These are phyloP conservation scores for Macquaria ambigua DNA, from an alignment of 2,113 vertebrate genomes.

Conservation along the genomic window DNA sequence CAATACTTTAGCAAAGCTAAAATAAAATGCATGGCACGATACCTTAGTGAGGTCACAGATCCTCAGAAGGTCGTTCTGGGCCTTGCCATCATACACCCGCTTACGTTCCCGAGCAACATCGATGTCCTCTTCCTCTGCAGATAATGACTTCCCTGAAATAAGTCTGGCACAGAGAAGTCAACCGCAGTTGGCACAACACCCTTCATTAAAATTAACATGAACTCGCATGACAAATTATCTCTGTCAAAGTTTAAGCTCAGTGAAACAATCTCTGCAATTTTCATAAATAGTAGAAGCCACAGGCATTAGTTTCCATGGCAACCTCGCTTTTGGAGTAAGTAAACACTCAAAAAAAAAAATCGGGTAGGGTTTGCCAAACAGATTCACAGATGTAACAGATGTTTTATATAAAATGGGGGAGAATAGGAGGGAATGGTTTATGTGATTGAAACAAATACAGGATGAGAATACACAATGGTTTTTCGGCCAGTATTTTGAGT, in stretches of 20 bases:
- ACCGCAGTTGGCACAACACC: constrained; percentile 35
- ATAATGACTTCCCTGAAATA: constrained; percentile 82
- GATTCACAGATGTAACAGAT: constrained; percentile 42
- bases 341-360: constrained; percentile 20
- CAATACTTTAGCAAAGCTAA: too few relatives aligned
- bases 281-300: constrained; percentile 42
- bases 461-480: neutral
- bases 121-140: constrained; percentile 91
- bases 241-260: constrained; percentile 59
- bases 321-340: constrained; percentile 45
- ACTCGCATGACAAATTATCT: constrained; percentile 52
- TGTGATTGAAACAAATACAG: neutral
- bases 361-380: constrained; percentile 21
- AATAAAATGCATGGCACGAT: neutral
- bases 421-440: neutral
- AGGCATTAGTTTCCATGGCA: constrained; percentile 66
- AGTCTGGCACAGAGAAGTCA: constrained; percentile 80
- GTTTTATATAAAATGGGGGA: constrained; percentile 36
- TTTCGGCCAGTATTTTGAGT: neutral
- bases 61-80: constrained; percentile 91
- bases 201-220: constrained; percentile 62
- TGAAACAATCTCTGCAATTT: constrained; percentile 64
- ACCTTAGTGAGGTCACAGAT: constrained; percentile 96
- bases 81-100: constrained; percentile 88
- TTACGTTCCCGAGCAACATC: constrained; percentile 93